Base-by-base conservation (phyloP, 2,113 vertebrate species). In the Petrocephalus microphthalmus region DNA sequence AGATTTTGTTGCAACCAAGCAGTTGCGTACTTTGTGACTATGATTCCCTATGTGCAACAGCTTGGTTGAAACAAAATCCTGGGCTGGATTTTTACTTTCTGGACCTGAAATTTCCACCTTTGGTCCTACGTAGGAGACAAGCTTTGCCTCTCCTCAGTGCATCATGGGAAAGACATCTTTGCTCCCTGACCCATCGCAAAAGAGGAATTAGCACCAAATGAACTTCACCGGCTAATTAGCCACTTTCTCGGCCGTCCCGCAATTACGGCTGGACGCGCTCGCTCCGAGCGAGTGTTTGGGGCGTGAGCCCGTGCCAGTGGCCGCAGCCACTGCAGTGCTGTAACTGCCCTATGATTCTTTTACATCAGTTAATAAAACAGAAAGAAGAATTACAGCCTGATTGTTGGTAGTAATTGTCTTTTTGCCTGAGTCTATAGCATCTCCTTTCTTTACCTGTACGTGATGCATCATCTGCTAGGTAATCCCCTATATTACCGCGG, bases 161-260 rank as follows among this genome's bases (percentile, higher is more conserved):
- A 64, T 87, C 22, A 7, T 51, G 37, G 42, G 57, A 71, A 47
- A 49, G 42, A 25, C 37, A 37, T 78, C 71, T 54, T 13, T 54
- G 25, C 6, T 22, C 25, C 25, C 57, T 19, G 29, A 2, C 22
- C 19, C 22, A 3, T 22, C n/a, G 22, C 42, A 7, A 22, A 11
- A 45, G 0, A 7, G 20, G 54, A 88, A 88, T 88, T 83, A 81
- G 49, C 87, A n/a, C 64, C 64, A 71, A 56, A 56, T 78, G 71
- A 88, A 29, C 67, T 57, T 13, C 25, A 81, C 33, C 52, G 19
- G 74, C 78, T 88, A 53, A 60, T 88, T 83, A 83, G 22, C 20
- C 74, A 5, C 20, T 4, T 6, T 52, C n/a, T 57, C 52, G 29
- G 78, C 78, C 19, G 56, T 52, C 17, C 78, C 17, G 81, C 56